Conservation (phyloP, 1,140 invertebrate genomes). For the Trichonephila clavipes region DNA sequence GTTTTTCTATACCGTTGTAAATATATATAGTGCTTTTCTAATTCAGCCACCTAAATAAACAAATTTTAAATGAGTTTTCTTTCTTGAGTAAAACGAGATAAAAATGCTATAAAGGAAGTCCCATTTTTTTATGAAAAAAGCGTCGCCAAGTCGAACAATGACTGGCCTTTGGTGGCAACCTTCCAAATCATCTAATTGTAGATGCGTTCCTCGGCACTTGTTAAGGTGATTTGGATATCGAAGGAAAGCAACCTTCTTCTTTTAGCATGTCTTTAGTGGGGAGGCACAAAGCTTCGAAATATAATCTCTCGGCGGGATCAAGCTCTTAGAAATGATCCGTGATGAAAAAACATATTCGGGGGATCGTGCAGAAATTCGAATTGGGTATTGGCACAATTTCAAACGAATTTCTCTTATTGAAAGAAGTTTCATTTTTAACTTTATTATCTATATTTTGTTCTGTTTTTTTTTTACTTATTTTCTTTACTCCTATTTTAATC, state of each 20-base stretch:
- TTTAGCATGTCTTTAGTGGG: conserved; percentile 18
- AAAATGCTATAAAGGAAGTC: too few relatives aligned
- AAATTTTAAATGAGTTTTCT: background rate
- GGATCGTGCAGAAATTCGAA: conserved; percentile 18
- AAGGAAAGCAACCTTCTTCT: conserved; percentile 47
- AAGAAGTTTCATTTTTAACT: too few relatives aligned
- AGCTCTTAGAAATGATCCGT: conserved; percentile 15
- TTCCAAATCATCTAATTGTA: conserved; percentile 41
- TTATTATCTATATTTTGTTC: too few relatives aligned
- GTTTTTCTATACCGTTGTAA: background rate
- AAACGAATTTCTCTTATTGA: too few relatives aligned
- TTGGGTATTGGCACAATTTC: too few relatives aligned
- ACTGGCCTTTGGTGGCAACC: background rate
- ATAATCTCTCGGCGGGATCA: conserved; percentile 54
- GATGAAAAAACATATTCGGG: conserved; percentile 23
- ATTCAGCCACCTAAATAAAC: background rate
- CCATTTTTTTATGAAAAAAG: background rate
- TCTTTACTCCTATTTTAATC: too few relatives aligned
- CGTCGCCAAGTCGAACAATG: background rate
- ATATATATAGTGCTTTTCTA: background rate
- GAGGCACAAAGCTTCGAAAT: conserved; percentile 55
- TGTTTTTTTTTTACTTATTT: too few relatives aligned
- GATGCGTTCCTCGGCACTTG: conserved; percentile 43
- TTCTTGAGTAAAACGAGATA: background rate
- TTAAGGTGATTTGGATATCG: conserved; percentile 60